A percentile compares a stretch with the other conserved stretches of the same genome.
Evolutionary conservation across 2,888 invertebrate genomes (phyloP).

Genomic region (Scaptomyza cyrtandrae): DNA sequence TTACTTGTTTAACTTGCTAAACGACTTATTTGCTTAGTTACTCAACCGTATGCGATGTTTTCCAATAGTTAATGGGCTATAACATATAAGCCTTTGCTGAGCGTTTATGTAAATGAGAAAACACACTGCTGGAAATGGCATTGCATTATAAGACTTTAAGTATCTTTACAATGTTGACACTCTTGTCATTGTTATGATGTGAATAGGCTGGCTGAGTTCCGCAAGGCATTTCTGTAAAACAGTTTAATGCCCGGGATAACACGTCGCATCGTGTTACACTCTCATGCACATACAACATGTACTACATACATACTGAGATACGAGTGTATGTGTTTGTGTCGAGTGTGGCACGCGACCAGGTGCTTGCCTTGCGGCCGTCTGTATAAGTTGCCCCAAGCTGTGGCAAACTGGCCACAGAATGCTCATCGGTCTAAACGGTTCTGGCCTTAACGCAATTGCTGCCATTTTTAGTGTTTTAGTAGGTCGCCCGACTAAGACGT

Average conservation of each 20-base stretch:
- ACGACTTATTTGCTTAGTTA: background rate
- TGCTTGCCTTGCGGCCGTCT: slow-evolving; percentile 15
- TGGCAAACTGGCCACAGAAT: slow-evolving; percentile 23
- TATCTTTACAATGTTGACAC: slow-evolving; percentile 41
- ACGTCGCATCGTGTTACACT: slow-evolving; percentile 48
- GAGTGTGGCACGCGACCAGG: slow-evolving; percentile 38
- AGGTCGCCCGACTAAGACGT: slow-evolving; percentile 16
- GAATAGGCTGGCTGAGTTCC: slow-evolving; percentile 57
- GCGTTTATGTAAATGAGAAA: background rate
- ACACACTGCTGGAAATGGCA: slow-evolving; percentile 10
- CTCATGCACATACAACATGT: slow-evolving; percentile 28
- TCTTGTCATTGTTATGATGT: slow-evolving; percentile 63
- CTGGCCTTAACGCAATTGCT: slow-evolving; percentile 64
- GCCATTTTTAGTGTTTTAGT: slow-evolving; percentile 71
- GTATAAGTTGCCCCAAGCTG: slow-evolving; percentile 12
- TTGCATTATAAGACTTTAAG: slow-evolving; percentile 35
- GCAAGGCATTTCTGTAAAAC: slow-evolving; percentile 49
- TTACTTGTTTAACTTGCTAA: background rate
- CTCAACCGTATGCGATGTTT: background rate
- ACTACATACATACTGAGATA: background rate
- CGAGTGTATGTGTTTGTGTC: background rate
- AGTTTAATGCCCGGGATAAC: slow-evolving; percentile 74
- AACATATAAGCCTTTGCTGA: slow-evolving; percentile 3
- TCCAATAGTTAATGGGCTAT: slow-evolving; percentile 2
- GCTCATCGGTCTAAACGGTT: slow-evolving; percentile 39